A percentile compares a stretch with the other conserved stretches of the same genome.
phyloP scores from a whole-genome alignment of 2,113 vertebrate genomes.

The Australoheros scitulus region DNA sequence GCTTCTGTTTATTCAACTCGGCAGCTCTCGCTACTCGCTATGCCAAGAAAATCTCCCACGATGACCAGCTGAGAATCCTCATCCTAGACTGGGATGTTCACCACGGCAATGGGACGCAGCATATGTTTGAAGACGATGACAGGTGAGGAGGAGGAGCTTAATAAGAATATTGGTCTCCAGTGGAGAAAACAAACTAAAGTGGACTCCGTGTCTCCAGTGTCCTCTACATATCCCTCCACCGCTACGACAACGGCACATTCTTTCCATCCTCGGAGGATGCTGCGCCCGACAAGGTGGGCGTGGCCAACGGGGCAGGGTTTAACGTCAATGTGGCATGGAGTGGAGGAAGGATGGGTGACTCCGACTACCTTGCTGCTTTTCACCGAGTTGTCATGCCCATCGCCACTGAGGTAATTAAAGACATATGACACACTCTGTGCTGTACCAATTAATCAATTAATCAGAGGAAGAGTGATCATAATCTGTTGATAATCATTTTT shows the following conservation, averaged over 20 bases:
- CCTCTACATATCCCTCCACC: slow-evolving; percentile 89
- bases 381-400: slow-evolving; percentile 87
- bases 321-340: slow-evolving; percentile 91
- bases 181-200: not conserved
- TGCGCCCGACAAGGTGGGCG: slow-evolving; percentile 76
- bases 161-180: not conserved
- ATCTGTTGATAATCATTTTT: not conserved
- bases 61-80: slow-evolving; percentile 78
- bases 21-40: slow-evolving; percentile 86
- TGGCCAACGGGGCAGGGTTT: slow-evolving; percentile 80
- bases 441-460: not conserved
- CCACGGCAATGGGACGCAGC: slow-evolving; percentile 93
- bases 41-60: slow-evolving; percentile 80
- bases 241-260: slow-evolving; percentile 87
- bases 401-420: slow-evolving; percentile 81
- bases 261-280: slow-evolving; percentile 86
- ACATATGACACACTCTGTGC: not conserved
- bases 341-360: slow-evolving; percentile 83
- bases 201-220: slow-evolving; percentile 67
- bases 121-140: slow-evolving; percentile 87
- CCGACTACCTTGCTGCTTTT: slow-evolving; percentile 88
- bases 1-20: slow-evolving; percentile 93
- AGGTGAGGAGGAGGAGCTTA: slow-evolving; percentile 75
- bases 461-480: not conserved
- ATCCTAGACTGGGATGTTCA: slow-evolving; percentile 93